phyloP scores from a whole-genome alignment of 2,888 invertebrate genomes.

The Drosophila neotestacea region DNA sequence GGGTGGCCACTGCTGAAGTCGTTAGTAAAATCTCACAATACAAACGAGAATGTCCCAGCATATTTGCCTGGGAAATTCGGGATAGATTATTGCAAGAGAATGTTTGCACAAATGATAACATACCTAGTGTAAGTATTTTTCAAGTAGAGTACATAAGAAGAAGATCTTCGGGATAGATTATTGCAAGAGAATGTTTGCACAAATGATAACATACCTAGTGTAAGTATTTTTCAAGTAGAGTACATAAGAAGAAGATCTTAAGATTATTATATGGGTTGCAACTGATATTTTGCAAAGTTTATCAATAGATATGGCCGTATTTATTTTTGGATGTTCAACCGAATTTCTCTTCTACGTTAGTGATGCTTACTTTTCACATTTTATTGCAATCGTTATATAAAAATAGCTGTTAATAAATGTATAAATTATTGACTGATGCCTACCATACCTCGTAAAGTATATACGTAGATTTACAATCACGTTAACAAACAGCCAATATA shows the following conservation, averaged over 20 bases:
- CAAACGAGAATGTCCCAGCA: conserved; percentile 98
- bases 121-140: conserved; percentile 93
- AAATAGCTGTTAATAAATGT: no score
- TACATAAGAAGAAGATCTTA: background rate
- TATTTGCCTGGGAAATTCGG: conserved; percentile 99
- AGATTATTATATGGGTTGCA: background rate
- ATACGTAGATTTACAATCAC: no score
- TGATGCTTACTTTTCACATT: no score
- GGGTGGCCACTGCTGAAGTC: conserved; percentile 96
- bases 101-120: conserved; percentile 97
- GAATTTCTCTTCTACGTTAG: no score
- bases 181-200: conserved; percentile 97
- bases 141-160: background rate
- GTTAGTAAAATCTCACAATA: conserved; percentile 97
- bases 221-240: conserved; percentile 86
- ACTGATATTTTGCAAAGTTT: no score
- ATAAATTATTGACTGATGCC: no score
- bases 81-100: conserved; percentile 96
- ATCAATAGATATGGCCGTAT: no score
- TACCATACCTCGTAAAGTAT: no score
- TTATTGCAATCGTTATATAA: no score
- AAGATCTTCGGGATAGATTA: conserved; percentile 86
- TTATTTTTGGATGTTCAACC: no score
- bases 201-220: conserved; percentile 98
- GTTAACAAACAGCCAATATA: no score